Evolutionary conservation across 2,888 invertebrate genomes (phyloP), one percentile per base, ranked within the genome.

Genomic region (Aquatica leii): DNA sequence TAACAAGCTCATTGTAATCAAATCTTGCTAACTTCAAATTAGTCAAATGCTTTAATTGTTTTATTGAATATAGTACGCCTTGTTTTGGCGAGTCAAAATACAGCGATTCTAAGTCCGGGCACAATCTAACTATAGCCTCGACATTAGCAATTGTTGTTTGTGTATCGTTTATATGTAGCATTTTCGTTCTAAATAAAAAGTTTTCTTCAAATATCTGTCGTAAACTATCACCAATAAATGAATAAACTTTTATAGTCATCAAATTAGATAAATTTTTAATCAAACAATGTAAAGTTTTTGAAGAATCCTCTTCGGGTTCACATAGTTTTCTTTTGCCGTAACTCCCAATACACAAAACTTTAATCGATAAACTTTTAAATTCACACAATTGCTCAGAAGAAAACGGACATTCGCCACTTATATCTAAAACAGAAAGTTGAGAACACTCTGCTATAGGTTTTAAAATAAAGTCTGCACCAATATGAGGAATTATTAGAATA

Each of bases 331-430:
- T 86, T 74, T 90, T 90, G 0, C 90, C 90, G 62, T 87, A 88
- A 83, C 87, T 86, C 43, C 90, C 90, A 69, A 90, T 86, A 74
- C 89, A 88, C 49, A 90, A 82, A 43, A 89, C 84, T 2, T 86
- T 86, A 37, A 90, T 75, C 53, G 83, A 84, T 41, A 86, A 83
- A 11, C 86, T 84, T 64, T 84, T 80, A 76, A 90, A 82, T 1
- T 83, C 82, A 59, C 85, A 86, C 50, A 90, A 85, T 56, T 89
- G 89, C 20, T 86, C 86, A 74, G 87, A 85, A 0, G 89, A 88
- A 41, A 90, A 88, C 74, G 87, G 87, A 6, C 89, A 88, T 76
- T 90, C 90, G 1, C 90, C 90, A 0, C 90, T 90, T 62, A 90
- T 85, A 71, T 90, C 89, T 18, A 90, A 77, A 8, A 88, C 80